A percentile compares a stretch with the other conserved stretches of the same genome.
Conservation (phyloP, 2,113 vertebrate genomes). For the Laticauda laticaudata region DNA sequence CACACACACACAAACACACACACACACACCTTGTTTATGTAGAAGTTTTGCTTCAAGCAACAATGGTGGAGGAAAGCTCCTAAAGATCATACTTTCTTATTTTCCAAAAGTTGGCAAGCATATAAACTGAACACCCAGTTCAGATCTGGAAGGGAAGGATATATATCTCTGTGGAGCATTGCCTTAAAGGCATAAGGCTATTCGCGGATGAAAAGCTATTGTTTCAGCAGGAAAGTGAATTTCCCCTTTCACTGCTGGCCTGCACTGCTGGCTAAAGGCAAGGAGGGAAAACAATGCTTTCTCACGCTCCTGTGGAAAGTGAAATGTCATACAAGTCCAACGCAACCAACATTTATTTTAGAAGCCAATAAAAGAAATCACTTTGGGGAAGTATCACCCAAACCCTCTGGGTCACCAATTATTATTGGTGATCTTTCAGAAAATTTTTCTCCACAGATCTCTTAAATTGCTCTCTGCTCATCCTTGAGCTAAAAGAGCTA, state of each 20-base stretch:
- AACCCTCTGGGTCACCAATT: neutral
- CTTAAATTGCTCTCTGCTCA: neutral
- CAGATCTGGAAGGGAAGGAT: conserved; percentile 4
- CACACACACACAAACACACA: neutral
- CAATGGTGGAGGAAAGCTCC: neutral
- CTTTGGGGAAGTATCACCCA: neutral
- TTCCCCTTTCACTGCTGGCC: conserved; percentile 3
- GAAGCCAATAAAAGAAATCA: neutral
- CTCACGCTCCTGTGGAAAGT: neutral
- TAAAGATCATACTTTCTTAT: neutral
- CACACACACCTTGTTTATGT: neutral
- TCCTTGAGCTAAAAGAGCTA: neutral
- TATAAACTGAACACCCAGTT: neutral
- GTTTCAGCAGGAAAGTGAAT: conserved; percentile 8
- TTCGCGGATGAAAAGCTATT: neutral
- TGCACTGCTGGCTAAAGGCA: neutral
- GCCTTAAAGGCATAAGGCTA: neutral
- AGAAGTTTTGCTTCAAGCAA: neutral
- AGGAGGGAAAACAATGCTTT: neutral
- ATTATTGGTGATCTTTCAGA: neutral
- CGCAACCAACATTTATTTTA: neutral
- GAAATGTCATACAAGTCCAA: neutral
- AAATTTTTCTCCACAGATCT: neutral
- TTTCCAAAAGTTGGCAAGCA: neutral
- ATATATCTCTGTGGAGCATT: neutral